Evolutionary conservation across 2,113 vertebrate genomes (phyloP).

Genomic region (Myxocyprinus asiaticus): DNA sequence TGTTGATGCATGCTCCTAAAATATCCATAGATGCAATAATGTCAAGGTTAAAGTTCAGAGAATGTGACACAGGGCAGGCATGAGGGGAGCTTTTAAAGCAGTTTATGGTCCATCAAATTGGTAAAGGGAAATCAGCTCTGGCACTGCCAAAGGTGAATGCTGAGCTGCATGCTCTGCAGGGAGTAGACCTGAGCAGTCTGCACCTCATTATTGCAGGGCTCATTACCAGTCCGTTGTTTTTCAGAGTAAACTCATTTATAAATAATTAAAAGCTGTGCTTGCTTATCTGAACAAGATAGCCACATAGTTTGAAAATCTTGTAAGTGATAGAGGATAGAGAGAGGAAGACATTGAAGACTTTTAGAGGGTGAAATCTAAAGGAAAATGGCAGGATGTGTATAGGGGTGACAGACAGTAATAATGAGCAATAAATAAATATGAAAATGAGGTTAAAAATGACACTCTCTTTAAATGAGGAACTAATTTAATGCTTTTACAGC

Average conservation of each 20-base stretch:
- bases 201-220: slow-evolving; percentile 8
- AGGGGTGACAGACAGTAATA: no score
- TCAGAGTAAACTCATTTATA: background rate
- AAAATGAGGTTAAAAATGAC: no score
- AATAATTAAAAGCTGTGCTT: background rate
- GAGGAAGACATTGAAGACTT: no score
- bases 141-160: slow-evolving; percentile 12
- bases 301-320: background rate
- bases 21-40: background rate
- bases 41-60: background rate
- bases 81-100: slow-evolving; percentile 16
- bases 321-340: background rate
- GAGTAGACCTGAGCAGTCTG: slow-evolving; percentile 5
- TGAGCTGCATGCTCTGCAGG: background rate
- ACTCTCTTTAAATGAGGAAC: no score
- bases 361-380: background rate
- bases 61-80: background rate
- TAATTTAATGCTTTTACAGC: no score
- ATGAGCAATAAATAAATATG: no score
- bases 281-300: background rate
- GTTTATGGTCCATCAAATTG: slow-evolving; percentile 30
- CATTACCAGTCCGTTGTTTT: slow-evolving; percentile 22
- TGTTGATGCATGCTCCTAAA: background rate
- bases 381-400: background rate
- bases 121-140: slow-evolving; percentile 8